Conservation (phyloP, 2,888 invertebrate genomes). For the Eupithecia tripunctaria region DNA sequence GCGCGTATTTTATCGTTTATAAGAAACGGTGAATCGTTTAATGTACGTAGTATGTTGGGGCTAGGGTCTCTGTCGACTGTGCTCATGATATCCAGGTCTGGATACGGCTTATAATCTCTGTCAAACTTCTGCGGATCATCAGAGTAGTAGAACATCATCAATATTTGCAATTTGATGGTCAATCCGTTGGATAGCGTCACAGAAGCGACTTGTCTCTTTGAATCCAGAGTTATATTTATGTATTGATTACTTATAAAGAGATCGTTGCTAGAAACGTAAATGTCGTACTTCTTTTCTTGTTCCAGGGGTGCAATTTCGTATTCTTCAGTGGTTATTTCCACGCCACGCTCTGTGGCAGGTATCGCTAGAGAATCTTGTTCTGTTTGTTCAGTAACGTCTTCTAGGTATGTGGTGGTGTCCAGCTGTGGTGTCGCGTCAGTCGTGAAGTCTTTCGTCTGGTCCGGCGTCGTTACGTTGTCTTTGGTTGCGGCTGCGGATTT, state of each 20-base stretch:
- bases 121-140: slow-evolving; percentile 86
- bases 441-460: neutral
- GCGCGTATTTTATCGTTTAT: slow-evolving; percentile 47
- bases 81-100: neutral
- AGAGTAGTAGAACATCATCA: slow-evolving; percentile 89
- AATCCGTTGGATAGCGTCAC: slow-evolving; percentile 78
- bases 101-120: slow-evolving; percentile 59
- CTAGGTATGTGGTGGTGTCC: neutral
- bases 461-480: neutral
- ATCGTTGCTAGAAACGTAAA: slow-evolving; percentile 19
- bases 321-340: neutral
- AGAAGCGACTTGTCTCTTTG: slow-evolving; percentile 61
- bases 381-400: neutral
- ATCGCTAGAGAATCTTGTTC: neutral
- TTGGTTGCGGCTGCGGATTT: neutral
- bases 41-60: slow-evolving; percentile 91
- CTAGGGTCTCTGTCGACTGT: slow-evolving; percentile 84
- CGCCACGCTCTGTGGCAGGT: neutral
- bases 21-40: slow-evolving; percentile 50
- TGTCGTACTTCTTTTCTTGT: neutral
- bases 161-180: slow-evolving; percentile 65
- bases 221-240: slow-evolving; percentile 81
- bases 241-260: slow-evolving; percentile 56
- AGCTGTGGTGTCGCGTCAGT: neutral
- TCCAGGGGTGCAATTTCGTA: neutral